Evolutionary conservation across 2,888 invertebrate species (phyloP).

Genomic region (Calliopum simillimum): DNA sequence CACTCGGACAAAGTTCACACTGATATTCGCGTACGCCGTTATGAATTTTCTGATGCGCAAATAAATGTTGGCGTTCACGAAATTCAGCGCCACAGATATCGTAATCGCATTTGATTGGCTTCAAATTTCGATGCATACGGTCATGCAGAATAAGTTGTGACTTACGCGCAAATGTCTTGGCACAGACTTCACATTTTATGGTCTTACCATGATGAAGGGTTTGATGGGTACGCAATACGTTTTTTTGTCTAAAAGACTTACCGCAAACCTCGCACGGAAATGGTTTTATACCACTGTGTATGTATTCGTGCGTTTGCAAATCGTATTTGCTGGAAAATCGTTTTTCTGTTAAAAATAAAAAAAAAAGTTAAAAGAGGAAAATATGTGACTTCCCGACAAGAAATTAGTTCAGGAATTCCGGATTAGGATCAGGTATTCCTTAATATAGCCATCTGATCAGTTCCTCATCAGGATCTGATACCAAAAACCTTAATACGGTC

Average conservation of each 20-base stretch:
- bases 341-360: slow-evolving; percentile 24
- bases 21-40: slow-evolving; percentile 41
- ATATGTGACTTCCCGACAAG: too few species aligned
- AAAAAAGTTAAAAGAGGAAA: background rate
- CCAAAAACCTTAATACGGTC: too few species aligned
- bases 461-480: too few species aligned
- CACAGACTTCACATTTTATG: slow-evolving; percentile 44
- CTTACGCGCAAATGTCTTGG: slow-evolving; percentile 44
- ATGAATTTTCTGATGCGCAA: slow-evolving; percentile 44
- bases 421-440: too few species aligned
- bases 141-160: slow-evolving; percentile 44
- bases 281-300: slow-evolving; percentile 33
- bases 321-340: slow-evolving; percentile 14
- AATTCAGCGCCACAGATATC: slow-evolving; percentile 43
- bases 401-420: too few species aligned
- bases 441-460: too few species aligned
- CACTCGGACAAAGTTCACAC: slow-evolving; percentile 38
- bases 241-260: slow-evolving; percentile 44
- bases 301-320: slow-evolving; percentile 21
- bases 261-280: slow-evolving; percentile 43
- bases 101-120: slow-evolving; percentile 43
- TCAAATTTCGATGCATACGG: slow-evolving; percentile 45
- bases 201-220: slow-evolving; percentile 43
- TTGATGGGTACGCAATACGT: slow-evolving; percentile 43
- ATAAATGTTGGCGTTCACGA: slow-evolving; percentile 44